These are phyloP conservation scores for Cebus imitator DNA, from an alignment of 2,113 vertebrate species.

Conservation along the genomic window DNA sequence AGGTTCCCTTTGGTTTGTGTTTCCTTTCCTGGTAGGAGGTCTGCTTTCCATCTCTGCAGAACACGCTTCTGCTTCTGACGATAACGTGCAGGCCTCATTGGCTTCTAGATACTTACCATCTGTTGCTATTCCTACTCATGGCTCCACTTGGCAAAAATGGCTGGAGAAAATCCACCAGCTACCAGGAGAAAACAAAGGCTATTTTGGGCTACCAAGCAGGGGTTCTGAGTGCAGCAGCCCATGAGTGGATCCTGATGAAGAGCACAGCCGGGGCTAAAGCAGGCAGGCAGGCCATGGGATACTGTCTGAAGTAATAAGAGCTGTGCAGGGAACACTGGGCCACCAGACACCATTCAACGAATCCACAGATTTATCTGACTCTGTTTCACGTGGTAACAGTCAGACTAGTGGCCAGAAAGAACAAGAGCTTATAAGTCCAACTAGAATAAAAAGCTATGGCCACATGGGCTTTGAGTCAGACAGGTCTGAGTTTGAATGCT, in stretches of 20 bases:
- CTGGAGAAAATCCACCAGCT: neutral
- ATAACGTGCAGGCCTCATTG: neutral
- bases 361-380: neutral
- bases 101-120: neutral
- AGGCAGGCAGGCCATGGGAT: neutral
- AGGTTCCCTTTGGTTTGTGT: constrained; percentile 48
- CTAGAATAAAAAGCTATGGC: neutral
- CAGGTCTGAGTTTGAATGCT: neutral
- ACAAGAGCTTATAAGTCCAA: neutral
- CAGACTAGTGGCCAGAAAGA: neutral
- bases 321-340: neutral
- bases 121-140: neutral
- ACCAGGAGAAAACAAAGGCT: neutral
- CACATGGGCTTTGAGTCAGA: neutral
- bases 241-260: neutral
- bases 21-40: constrained; percentile 27
- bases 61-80: constrained; percentile 24
- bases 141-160: neutral
- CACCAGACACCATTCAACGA: neutral
- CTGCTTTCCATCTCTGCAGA: constrained; percentile 48
- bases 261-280: neutral
- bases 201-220: neutral
- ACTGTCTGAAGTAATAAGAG: neutral
- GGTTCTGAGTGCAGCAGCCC: neutral
- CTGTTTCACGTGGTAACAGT: neutral